Evolutionary conservation across 2,113 vertebrate species (phyloP).

Genomic region (Strigops habroptila): DNA sequence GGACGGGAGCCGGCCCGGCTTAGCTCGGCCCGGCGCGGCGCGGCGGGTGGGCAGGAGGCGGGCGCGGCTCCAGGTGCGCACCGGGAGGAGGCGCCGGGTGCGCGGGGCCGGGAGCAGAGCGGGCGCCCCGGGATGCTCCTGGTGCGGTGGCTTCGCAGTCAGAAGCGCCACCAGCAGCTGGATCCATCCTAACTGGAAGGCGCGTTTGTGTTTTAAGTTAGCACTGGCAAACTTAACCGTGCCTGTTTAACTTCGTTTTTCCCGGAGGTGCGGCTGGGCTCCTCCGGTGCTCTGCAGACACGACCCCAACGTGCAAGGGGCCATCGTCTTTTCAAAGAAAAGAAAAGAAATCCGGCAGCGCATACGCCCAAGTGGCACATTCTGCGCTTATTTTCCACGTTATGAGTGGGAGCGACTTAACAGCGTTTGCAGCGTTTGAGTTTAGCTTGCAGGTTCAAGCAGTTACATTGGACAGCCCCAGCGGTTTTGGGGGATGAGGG

Average conservation of each 20-base stretch:
- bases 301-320: no score
- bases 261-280: not conserved
- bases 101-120: not conserved
- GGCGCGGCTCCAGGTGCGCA: not conserved
- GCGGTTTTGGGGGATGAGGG: not conserved
- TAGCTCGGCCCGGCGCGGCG: no score
- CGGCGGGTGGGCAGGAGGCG: not conserved
- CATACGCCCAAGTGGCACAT: not conserved
- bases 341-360: not conserved
- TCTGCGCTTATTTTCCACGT: not conserved
- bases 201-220: fast-evolving
- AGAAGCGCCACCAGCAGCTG: not conserved
- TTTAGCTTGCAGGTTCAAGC: not conserved
- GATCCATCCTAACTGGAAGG: not conserved
- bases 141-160: not conserved
- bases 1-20: not conserved
- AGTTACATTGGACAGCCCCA: not conserved
- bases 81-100: not conserved
- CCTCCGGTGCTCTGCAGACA: not conserved
- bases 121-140: not conserved
- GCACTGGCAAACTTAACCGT: not conserved
- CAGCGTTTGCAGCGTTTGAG: not conserved
- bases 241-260: no score
- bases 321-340: not conserved
- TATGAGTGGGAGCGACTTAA: not conserved